Percentiles rank a stretch among this genome's conserved stretches.
Evolutionary conservation across 64 coral and sea anemone genomes (phyloP).

Genomic region (Montipora foliosa): DNA sequence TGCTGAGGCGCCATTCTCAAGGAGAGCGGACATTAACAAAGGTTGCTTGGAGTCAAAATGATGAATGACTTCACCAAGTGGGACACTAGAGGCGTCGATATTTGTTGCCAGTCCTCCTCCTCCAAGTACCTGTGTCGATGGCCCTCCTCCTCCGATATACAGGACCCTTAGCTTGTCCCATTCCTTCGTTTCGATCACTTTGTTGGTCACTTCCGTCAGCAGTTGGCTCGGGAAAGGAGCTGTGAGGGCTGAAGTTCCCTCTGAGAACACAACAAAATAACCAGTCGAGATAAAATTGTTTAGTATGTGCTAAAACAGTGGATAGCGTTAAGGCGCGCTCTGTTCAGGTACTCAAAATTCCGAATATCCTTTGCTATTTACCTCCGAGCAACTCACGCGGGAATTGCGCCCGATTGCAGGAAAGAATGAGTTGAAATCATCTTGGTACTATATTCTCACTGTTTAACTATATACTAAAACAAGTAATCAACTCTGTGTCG

Average conservation of each 20-base stretch:
- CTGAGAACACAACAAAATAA: conserved; percentile 3
- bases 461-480: no score
- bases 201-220: conserved; percentile 6
- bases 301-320: no score
- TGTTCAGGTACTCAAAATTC: no score
- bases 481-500: no score
- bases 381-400: no score
- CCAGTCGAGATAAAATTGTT: not conserved
- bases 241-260: conserved; percentile 56
- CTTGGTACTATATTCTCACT: no score
- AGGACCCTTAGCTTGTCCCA: conserved; percentile 75
- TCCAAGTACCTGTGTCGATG: conserved; percentile 8
- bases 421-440: no score
- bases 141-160: conserved; percentile 82
- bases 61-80: conserved; percentile 70
- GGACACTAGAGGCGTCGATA: conserved; percentile 28
- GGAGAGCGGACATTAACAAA: conserved; percentile 51
- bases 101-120: conserved; percentile 68
- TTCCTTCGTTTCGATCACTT: conserved; percentile 50
- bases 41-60: not conserved
- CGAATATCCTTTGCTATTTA: no score
- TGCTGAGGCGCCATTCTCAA: conserved; percentile 65
- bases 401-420: no score
- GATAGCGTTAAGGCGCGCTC: no score
- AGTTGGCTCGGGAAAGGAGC: conserved; percentile 25